Percentiles rank a stretch among this genome's conserved stretches.
Conservation (phyloP, 2,888 invertebrate species). For the Mamestra brassicae region DNA sequence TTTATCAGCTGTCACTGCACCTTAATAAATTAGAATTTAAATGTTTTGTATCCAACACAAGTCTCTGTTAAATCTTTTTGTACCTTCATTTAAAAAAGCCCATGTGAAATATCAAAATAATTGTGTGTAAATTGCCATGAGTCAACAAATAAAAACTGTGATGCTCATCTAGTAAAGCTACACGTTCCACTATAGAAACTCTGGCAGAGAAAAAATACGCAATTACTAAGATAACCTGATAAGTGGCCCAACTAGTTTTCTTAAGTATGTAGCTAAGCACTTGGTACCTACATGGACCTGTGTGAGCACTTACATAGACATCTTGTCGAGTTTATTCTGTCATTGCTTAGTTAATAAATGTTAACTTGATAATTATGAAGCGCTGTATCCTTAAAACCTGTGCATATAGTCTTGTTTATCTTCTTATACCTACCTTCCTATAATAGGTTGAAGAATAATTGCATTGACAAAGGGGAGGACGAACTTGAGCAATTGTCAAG, state of each 20-base stretch:
- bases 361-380: constrained; percentile 13
- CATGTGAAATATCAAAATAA: no score
- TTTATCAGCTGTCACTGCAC: neutral
- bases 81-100: neutral
- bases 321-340: neutral
- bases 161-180: no score
- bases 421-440: neutral
- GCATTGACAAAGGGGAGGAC: neutral
- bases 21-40: neutral
- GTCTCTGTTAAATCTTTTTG: neutral
- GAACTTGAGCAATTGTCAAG: neutral
- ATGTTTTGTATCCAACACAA: neutral
- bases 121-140: neutral
- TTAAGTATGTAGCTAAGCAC: constrained; percentile 4
- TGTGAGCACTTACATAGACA: neutral
- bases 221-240: constrained; percentile 1
- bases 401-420: neutral
- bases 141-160: neutral
- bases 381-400: constrained; percentile 4
- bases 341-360: constrained; percentile 23
- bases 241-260: constrained; percentile 39
- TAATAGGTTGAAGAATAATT: no score
- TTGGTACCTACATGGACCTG: neutral
- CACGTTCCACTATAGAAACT: neutral
- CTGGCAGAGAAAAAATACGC: neutral